Percentiles rank a stretch among this genome's conserved stretches.
Conservation (phyloP, 2,888 invertebrate species). For the Electrophaes corylata region DNA sequence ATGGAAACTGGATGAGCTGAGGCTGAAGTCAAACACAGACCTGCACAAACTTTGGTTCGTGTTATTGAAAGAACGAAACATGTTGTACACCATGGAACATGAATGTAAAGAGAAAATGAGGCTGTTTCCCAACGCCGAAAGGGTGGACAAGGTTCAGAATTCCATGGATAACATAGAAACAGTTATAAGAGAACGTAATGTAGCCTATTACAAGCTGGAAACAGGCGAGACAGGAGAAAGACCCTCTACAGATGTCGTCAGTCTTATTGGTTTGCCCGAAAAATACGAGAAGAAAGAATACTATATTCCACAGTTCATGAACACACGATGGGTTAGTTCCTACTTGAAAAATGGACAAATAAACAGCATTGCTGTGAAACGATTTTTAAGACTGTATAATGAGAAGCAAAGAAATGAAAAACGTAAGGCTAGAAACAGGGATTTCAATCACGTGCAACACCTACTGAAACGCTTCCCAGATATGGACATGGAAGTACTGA, state of each 20-base stretch:
- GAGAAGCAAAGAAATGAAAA: slow-evolving; percentile 86
- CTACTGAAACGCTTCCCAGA: slow-evolving; percentile 90
- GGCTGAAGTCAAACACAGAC: slow-evolving; percentile 97
- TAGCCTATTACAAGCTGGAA: slow-evolving; percentile 94
- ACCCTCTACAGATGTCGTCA: slow-evolving; percentile 84
- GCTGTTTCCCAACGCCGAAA: slow-evolving; percentile 95
- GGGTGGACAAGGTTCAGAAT: slow-evolving; percentile 96
- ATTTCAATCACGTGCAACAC: slow-evolving; percentile 87
- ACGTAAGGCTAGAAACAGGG: slow-evolving; percentile 84
- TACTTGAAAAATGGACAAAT: slow-evolving; percentile 81
- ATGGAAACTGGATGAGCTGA: slow-evolving; percentile 95
- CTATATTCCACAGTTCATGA: slow-evolving; percentile 87
- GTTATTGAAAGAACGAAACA: slow-evolving; percentile 97
- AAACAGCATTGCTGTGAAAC: slow-evolving; percentile 85
- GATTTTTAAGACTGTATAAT: slow-evolving; percentile 81
- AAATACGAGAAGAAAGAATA: slow-evolving; percentile 86
- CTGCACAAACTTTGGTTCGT: slow-evolving; percentile 98
- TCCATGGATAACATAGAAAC: slow-evolving; percentile 97
- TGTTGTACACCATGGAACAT: slow-evolving; percentile 98
- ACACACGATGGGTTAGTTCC: slow-evolving; percentile 85
- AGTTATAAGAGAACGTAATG: slow-evolving; percentile 96
- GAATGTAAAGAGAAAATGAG: slow-evolving; percentile 87
- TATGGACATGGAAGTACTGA: slow-evolving; percentile 87
- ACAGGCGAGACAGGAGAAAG: slow-evolving; percentile 93
- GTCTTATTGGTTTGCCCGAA: slow-evolving; percentile 85